Evolutionary conservation across 2,113 vertebrate species (phyloP).

Genomic region (Ivindomyrus marchei): DNA sequence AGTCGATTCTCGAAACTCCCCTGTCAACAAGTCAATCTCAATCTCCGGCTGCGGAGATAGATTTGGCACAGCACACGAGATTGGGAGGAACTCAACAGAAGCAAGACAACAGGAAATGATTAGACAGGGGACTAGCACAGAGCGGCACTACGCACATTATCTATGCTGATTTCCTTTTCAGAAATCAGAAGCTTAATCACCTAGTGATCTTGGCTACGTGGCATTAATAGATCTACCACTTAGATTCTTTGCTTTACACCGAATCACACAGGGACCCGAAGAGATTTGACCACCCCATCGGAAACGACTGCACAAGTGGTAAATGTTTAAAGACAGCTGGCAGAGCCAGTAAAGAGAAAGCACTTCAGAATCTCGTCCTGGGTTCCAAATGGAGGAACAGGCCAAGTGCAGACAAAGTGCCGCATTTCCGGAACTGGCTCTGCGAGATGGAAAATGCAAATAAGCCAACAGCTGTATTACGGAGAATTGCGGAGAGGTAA

Average conservation of each 20-base stretch:
- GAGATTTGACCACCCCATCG: not conserved
- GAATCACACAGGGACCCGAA: not conserved
- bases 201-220: not conserved
- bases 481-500: not conserved
- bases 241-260: not conserved
- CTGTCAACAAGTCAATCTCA: not conserved
- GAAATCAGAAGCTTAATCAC: not conserved
- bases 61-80: not conserved
- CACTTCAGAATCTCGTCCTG: not conserved
- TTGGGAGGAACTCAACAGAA: not conserved
- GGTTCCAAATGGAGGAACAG: not conserved
- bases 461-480: not conserved
- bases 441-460: not conserved
- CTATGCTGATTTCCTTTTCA: not conserved
- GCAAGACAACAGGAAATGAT: not conserved
- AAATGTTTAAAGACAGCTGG: not conserved
- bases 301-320: not conserved
- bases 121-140: not conserved
- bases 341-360: not conserved
- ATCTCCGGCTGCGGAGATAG: not conserved
- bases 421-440: not conserved
- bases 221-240: not conserved
- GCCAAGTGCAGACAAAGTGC: not conserved
- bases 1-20: not conserved
- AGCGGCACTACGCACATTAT: not conserved